Conservation (phyloP, 2,113 vertebrate genomes). For the Cephalopholis sonnerati region DNA sequence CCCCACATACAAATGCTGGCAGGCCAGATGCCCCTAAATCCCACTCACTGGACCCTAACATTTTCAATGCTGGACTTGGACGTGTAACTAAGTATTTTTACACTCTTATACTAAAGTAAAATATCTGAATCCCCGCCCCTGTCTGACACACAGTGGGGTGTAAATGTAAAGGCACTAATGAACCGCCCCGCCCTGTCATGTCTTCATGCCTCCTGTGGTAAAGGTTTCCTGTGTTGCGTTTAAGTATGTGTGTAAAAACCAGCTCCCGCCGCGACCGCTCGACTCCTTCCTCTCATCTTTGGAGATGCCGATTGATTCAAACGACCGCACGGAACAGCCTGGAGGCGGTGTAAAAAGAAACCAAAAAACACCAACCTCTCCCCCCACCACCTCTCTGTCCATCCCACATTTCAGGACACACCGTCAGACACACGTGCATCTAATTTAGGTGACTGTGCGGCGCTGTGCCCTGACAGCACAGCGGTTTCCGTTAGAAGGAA, state of each 20-base stretch:
- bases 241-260: conserved; percentile 38
- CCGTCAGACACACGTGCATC: conserved; percentile 66
- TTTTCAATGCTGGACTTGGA: no score
- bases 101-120: no score
- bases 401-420: neutral
- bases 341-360: neutral
- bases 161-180: conserved; percentile 43
- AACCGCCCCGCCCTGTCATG: conserved; percentile 22
- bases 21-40: no score
- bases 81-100: no score
- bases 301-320: neutral
- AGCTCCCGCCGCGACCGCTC: conserved; percentile 31
- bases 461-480: conserved; percentile 25
- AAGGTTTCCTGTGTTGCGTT: conserved; percentile 57
- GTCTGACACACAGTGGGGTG: conserved; percentile 23
- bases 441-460: conserved; percentile 46
- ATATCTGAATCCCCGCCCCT: no score
- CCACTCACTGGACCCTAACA: no score
- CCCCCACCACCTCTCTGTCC: neutral
- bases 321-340: conserved; percentile 17
- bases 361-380: no score
- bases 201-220: conserved; percentile 41
- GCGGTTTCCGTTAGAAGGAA: conserved; percentile 62
- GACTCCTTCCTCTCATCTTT: conserved; percentile 62
- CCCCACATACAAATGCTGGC: no score